Evolutionary conservation across 2,797 vertebrate species (phyloP), one percentile per base, ranked within the genome.

Genomic region (Gambelia wislizenii): DNA sequence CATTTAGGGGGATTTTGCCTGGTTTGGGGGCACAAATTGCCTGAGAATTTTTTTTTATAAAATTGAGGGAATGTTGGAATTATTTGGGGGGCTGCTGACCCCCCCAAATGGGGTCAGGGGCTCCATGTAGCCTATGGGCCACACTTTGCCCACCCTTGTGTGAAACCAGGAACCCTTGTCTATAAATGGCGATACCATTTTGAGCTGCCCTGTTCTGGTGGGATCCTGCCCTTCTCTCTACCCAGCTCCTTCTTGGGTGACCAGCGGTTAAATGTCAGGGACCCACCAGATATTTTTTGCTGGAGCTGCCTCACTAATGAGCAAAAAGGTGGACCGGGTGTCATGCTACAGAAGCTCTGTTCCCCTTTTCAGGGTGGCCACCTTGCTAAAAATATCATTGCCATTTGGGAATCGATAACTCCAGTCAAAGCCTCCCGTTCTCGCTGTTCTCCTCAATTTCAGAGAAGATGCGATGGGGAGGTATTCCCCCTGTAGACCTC

Each of bases 301-400:
- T 6, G 20, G 70, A 72, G 42, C 42, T 49, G 20, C 33, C 6
- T 69, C 49, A 69, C 27, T 78, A 76, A 67, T 61, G 52, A 89
- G 74, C 74, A n/a, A 44, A 36, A 89, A 77, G n/a, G 44, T 52
- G 44, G 52, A 54, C 61, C 20, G 5, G 56, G 4, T 77, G 74
- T 10, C 74, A 36, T 4, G 59, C 74, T 69, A 13, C 25, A 3
- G 39, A n/a, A 75, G 83, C 77, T 27, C 54, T 39, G 78, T 52
- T 86, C 78, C 27, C 74, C 33, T 77, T 33, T 78, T n/a, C 9
- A 16, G 87, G 49, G 56, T 69, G 85, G 59, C 59, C 47, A n/a
- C 47, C 72, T 56, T 72, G 83, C 89, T 87, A 90, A 84, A 90
- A 90, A 90, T 87, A 87, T 69, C 18, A 1, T 59, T 78, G 52